These are phyloP conservation scores for Catharus bicknelli DNA, from an alignment of 2,113 vertebrate genomes.

Conservation along the genomic window DNA sequence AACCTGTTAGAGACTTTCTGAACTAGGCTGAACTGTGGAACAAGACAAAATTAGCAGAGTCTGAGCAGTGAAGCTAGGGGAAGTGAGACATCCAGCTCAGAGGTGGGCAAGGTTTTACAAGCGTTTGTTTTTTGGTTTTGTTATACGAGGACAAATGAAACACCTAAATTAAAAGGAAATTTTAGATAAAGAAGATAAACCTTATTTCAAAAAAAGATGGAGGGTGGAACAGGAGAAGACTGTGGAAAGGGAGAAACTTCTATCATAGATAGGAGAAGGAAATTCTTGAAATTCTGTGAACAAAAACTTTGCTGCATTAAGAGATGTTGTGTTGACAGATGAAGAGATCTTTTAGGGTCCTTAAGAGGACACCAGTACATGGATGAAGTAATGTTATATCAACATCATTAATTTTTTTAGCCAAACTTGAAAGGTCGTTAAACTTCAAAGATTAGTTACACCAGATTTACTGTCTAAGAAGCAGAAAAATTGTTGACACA, in stretches of 20 bases:
- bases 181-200: neutral
- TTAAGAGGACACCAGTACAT: neutral
- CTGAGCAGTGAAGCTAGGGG: neutral
- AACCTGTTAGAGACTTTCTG: neutral
- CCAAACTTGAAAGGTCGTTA: constrained; percentile 2
- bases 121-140: neutral
- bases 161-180: neutral
- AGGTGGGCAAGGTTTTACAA: neutral
- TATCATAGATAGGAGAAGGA: neutral
- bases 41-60: neutral
- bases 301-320: neutral
- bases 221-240: neutral
- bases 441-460: neutral
- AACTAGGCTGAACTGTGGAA: neutral
- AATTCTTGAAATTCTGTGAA: neutral
- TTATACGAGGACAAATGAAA: neutral
- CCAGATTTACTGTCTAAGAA: neutral
- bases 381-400: neutral
- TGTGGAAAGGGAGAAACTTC: neutral
- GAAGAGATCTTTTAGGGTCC: neutral
- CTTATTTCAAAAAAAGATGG: neutral
- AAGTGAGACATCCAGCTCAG: neutral
- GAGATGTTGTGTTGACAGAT: neutral
- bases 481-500: neutral
- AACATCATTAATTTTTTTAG: neutral